These are phyloP conservation scores for Cisticola juncidis DNA, from an alignment of 2,113 vertebrate genomes.

Conservation along the genomic window DNA sequence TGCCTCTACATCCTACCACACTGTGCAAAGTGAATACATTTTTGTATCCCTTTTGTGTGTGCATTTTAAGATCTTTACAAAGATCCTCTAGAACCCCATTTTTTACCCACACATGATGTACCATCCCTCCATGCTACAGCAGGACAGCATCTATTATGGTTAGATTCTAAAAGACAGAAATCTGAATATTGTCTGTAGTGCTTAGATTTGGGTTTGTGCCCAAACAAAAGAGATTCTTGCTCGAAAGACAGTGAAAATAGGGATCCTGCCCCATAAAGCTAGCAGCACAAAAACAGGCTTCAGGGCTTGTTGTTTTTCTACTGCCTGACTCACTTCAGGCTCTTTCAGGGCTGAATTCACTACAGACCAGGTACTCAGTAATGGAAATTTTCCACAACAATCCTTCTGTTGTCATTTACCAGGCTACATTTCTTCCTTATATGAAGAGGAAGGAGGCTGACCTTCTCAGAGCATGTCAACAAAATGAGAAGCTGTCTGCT, in stretches of 20 bases:
- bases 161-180: background rate
- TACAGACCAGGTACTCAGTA: background rate
- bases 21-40: background rate
- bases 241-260: background rate
- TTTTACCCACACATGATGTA: background rate
- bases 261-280: background rate
- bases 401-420: background rate
- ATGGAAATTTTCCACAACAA: background rate
- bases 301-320: background rate
- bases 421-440: background rate
- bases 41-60: background rate
- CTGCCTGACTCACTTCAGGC: background rate
- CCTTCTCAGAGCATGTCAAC: background rate
- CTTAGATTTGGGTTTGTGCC: background rate
- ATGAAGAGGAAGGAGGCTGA: background rate
- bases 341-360: background rate
- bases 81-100: background rate
- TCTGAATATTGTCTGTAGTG: background rate
- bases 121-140: background rate
- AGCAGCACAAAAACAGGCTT: background rate
- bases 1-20: background rate
- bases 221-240: background rate
- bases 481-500: background rate
- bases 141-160: background rate
- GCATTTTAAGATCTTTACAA: background rate